Percentiles rank a stretch among this genome's conserved stretches.
Evolutionary conservation across 2,113 vertebrate genomes (phyloP).

Genomic region (Sinocyclocheilus anshuiensis): DNA sequence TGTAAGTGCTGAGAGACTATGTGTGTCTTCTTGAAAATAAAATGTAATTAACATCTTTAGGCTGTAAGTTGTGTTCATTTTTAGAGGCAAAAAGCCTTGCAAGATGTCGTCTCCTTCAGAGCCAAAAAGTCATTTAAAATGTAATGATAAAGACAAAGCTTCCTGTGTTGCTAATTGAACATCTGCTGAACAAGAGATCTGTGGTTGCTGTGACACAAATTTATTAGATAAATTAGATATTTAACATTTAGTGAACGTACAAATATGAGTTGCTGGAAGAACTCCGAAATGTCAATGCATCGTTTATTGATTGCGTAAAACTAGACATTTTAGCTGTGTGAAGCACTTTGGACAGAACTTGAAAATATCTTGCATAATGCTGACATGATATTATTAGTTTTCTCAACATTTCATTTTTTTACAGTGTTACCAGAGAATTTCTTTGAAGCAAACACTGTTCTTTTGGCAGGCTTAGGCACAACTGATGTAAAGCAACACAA

Average conservation of each 20-base stretch:
- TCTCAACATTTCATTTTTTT: background rate
- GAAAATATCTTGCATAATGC: background rate
- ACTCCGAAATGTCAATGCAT: no score
- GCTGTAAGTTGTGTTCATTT: background rate
- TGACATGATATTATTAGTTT: background rate
- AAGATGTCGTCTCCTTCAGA: background rate
- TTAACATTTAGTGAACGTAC: background rate
- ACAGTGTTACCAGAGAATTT: background rate
- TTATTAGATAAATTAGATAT: background rate
- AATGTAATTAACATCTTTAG: no score
- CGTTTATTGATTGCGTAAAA: no score
- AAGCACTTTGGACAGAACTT: background rate
- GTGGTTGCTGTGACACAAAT: background rate
- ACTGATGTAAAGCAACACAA: no score
- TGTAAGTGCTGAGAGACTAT: background rate
- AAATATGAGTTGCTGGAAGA: background rate
- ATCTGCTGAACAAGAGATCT: background rate
- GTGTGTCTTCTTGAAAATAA: background rate
- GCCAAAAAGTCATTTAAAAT: background rate
- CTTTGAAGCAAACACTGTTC: no score
- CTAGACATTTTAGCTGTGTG: background rate
- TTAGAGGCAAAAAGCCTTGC: no score
- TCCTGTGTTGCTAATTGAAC: background rate
- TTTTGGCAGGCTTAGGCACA: no score
- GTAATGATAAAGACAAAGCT: background rate